A percentile compares a stretch with the other conserved stretches of the same genome.
These are phyloP conservation scores for Theonella swinhoei DNA, from an alignment of 37 sponge, comb jelly and placozoan genomes.

Conservation along the genomic window DNA sequence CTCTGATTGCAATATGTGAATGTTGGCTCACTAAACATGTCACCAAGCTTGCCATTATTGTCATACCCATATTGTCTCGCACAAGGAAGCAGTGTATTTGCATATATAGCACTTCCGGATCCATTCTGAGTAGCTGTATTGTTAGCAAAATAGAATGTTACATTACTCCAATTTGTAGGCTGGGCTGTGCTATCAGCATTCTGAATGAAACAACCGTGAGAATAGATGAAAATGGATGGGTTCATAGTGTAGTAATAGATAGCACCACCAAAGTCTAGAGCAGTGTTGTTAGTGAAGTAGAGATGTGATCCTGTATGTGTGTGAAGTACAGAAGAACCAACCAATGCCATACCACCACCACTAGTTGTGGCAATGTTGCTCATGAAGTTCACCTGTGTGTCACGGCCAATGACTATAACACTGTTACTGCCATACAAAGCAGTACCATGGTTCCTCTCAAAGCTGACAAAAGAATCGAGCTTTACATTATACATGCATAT, in stretches of 20 bases:
- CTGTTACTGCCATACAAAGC: neutral
- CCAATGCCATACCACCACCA: slow-evolving; percentile 26
- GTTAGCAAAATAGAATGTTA: neutral
- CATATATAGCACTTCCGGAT: slow-evolving; percentile 28
- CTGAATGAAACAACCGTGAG: slow-evolving; percentile 6
- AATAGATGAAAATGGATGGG: neutral
- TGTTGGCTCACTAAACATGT: too few species aligned
- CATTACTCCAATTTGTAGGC: neutral
- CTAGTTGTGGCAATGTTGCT: neutral
- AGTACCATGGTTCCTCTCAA: slow-evolving; percentile 5
- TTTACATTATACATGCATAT: neutral
- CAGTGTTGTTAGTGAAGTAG: slow-evolving; percentile 4
- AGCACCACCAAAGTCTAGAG: slow-evolving; percentile 32
- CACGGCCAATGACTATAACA: neutral
- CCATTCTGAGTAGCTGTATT: slow-evolving; percentile 1
- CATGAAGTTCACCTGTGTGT: neutral
- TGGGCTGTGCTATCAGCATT: neutral
- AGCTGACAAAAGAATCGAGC: neutral
- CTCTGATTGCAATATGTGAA: too few species aligned
- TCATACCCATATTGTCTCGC: too few species aligned
- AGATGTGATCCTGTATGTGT: neutral
- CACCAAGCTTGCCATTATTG: too few species aligned
- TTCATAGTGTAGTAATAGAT: neutral
- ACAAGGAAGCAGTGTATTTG: slow-evolving; percentile 19
- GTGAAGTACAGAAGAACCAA: neutral